Evolutionary conservation across 2,888 invertebrate species (phyloP), one percentile per base, ranked within the genome.

Genomic region (Patella caerulea): DNA sequence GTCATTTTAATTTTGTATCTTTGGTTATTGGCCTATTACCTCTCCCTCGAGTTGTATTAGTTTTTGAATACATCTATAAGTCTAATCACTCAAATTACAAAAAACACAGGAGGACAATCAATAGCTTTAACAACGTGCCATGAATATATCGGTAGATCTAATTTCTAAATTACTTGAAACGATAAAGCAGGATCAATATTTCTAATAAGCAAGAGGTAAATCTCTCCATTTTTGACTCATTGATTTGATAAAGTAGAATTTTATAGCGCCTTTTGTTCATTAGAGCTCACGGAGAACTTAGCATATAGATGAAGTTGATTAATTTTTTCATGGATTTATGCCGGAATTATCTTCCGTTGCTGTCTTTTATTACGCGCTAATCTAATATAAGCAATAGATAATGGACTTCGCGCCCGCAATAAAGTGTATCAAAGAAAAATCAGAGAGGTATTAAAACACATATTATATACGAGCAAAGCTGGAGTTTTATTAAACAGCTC

Each of bases 361-460:
- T 45, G 45, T 45, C 45, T 45, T 45, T 45, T 45, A 45, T 45
- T 45, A 45, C 45, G 45, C 65, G 19, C 65, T 65, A 65, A 65
- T 65, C 65, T 65, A 65, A 65, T 65, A 65, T 65, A 65, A 65
- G 65, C 65, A 65, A 65, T 65, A 65, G 65, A 65, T 65, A 65
- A 65, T 65, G 65, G 65, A 65, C 45, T 45, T 45, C 45, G 45
- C 45, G 45, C 9, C 45, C 45, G 45, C 45, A 45, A 45, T 45
- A 45, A 45, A 45, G 45, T 45, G 45, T 45, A 45, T 45, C 45
- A 45, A 45, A 45, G 45, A 45, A 45, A 45, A 45, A 45, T 45
- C 45, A 45, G 45, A 9, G 45, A 45, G 45, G 45, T 45, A 45
- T 45, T 45, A 45, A 45, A 45, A 45, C 45, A 45, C 9, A 9